Evolutionary conservation across 2,797 vertebrate species (phyloP).

Genomic region (Scarus forsteni): DNA sequence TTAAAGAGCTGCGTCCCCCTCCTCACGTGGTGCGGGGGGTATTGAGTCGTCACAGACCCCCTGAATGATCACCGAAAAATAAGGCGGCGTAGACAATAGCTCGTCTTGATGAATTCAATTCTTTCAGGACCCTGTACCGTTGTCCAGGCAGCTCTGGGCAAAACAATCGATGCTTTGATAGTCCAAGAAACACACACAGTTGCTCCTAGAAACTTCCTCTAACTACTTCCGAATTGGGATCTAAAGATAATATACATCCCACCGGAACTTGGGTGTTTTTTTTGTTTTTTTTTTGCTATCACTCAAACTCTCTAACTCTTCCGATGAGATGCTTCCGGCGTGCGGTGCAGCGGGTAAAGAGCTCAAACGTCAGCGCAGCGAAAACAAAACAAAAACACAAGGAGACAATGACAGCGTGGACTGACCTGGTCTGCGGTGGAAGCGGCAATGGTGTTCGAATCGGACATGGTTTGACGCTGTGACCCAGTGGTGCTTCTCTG

Average conservation of each 20-base stretch:
- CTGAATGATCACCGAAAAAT: conserved; percentile 91
- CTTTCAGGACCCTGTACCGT: conserved; percentile 89
- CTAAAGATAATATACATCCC: conserved; percentile 77
- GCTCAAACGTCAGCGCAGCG: conserved; percentile 21
- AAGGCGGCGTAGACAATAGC: conserved; percentile 88
- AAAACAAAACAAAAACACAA: not conserved
- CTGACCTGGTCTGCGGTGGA: conserved; percentile 87
- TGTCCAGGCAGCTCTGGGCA: conserved; percentile 87
- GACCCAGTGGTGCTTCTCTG: conserved; percentile 82
- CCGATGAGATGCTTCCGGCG: conserved; percentile 22
- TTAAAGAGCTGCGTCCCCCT: conserved; percentile 87
- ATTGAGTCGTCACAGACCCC: conserved; percentile 91
- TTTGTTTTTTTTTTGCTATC: conserved; percentile 6
- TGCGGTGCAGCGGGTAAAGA: conserved; percentile 15
- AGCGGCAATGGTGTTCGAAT: conserved; percentile 80
- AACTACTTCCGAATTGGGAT: conserved; percentile 78
- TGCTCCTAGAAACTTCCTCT: conserved; percentile 72
- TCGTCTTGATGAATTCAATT: conserved; percentile 92
- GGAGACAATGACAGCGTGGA: conserved; percentile 59
- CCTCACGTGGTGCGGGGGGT: conserved; percentile 85
- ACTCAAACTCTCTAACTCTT: conserved; percentile 29
- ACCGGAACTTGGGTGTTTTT: conserved; percentile 58
- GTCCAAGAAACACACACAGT: conserved; percentile 81
- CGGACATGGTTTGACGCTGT: conserved; percentile 85
- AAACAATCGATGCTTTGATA: conserved; percentile 89